Evolutionary conservation across 2,888 invertebrate genomes (phyloP).

Genomic region (Tachina lurida): DNA sequence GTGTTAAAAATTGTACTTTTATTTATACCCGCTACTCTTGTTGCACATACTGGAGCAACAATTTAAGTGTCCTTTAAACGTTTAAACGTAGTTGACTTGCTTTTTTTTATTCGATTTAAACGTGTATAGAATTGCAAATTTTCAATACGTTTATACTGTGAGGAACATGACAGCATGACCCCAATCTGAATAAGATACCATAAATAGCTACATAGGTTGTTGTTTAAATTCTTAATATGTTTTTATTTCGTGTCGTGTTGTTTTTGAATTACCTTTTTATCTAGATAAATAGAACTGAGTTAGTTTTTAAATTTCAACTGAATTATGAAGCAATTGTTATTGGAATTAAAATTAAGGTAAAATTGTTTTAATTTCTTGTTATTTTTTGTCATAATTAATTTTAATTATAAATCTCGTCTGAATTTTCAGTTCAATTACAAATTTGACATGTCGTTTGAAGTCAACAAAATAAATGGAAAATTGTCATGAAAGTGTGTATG

Average conservation of each 20-base stretch:
- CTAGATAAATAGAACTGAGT: background rate
- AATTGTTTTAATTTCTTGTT: background rate
- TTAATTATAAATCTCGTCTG: slow-evolving; percentile 29
- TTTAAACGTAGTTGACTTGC: background rate
- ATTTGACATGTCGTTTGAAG: slow-evolving; percentile 8
- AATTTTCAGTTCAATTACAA: slow-evolving; percentile 21
- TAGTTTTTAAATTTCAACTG: background rate
- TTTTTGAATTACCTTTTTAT: slow-evolving; percentile 15
- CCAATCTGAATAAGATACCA: slow-evolving; percentile 41
- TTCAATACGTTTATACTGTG: background rate
- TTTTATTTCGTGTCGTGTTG: slow-evolving; percentile 24
- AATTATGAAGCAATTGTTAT: background rate
- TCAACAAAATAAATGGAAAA: background rate
- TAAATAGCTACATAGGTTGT: slow-evolving; percentile 14
- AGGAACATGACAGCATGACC: slow-evolving; percentile 48
- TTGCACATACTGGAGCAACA: slow-evolving; percentile 5
- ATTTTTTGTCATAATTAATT: background rate
- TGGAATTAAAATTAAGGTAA: slow-evolving; percentile 12
- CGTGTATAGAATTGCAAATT: slow-evolving; percentile 27
- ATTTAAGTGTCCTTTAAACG: slow-evolving; percentile 47
- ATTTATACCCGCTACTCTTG: slow-evolving; percentile 34
- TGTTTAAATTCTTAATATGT: slow-evolving; percentile 41
- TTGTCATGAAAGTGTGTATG: background rate
- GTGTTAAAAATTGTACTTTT: slow-evolving; percentile 3
- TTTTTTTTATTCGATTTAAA: slow-evolving; percentile 34